phyloP scores from a whole-genome alignment of 2,888 invertebrate genomes.

The Oscheius sp. region DNA sequence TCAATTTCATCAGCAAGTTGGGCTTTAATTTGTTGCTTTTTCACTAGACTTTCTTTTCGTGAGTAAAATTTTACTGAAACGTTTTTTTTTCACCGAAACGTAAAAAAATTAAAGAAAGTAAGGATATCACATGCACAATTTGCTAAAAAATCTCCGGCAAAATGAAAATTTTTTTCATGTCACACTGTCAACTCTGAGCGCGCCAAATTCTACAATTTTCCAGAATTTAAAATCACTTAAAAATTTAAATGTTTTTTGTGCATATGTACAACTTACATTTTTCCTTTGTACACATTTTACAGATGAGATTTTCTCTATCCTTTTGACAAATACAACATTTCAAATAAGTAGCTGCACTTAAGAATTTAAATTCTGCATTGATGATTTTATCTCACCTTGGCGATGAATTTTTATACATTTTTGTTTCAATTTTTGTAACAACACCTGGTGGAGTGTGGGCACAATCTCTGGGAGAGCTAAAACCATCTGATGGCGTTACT shows the following conservation, averaged over 20 bases:
- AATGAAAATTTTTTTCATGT: too few species aligned
- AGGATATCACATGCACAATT: too few species aligned
- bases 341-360: too few species aligned
- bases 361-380: not conserved
- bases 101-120: too few species aligned
- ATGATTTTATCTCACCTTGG: not conserved
- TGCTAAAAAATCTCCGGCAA: too few species aligned
- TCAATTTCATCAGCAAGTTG: conserved; percentile 13
- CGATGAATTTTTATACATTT: conserved; percentile 24
- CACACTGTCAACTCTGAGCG: too few species aligned
- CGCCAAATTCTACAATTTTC: too few species aligned
- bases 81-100: too few species aligned
- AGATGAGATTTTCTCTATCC: conserved; percentile 33
- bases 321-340: conserved; percentile 34
- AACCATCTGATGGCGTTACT: conserved; percentile 37
- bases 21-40: conserved; percentile 28
- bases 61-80: conserved; percentile 42
- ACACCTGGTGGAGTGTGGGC: conserved; percentile 47
- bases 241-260: not conserved
- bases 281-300: conserved; percentile 46
- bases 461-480: conserved; percentile 46
- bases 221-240: not conserved
- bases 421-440: conserved; percentile 46
- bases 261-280: conserved; percentile 30
- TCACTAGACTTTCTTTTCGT: conserved; percentile 33